Evolutionary conservation across 2,888 invertebrate species (phyloP).

Genomic region (Bhutanitis thaidina): DNA sequence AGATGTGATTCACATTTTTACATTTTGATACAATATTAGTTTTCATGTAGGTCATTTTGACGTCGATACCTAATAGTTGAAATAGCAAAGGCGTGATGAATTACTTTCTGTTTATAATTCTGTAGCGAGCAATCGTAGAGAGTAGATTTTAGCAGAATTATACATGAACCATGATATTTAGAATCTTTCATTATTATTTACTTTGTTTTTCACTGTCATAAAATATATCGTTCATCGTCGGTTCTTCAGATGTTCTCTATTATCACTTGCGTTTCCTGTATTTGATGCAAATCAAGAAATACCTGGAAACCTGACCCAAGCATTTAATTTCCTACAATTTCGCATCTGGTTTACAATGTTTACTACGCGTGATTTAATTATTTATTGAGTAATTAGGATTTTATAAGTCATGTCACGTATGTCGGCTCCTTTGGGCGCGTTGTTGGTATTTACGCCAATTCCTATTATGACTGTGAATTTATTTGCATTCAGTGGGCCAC

Average conservation of each 20-base stretch:
- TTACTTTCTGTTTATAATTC: too few relatives aligned
- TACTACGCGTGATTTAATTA: constrained; percentile 17
- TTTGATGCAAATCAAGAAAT: constrained; percentile 12
- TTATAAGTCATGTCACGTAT: constrained; percentile 12
- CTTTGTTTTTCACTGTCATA: too few relatives aligned
- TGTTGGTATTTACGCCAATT: not conserved
- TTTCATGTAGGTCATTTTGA: too few relatives aligned
- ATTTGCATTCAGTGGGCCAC: constrained; percentile 13
- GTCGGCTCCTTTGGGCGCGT: constrained; percentile 5
- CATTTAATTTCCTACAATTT: constrained; percentile 13
- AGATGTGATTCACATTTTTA: too few relatives aligned
- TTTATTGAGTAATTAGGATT: constrained; percentile 15
- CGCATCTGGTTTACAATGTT: constrained; percentile 10
- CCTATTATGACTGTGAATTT: not conserved
- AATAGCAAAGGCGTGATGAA: too few relatives aligned
- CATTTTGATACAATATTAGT: too few relatives aligned
- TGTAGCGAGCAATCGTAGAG: too few relatives aligned
- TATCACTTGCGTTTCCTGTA: not conserved
- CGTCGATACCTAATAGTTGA: too few relatives aligned
- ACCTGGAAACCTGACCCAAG: not conserved
- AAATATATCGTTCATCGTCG: not conserved
- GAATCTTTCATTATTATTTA: too few relatives aligned
- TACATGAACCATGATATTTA: too few relatives aligned
- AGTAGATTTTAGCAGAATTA: too few relatives aligned
- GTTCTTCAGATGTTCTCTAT: not conserved